Conservation (phyloP, 1,140 invertebrate species). For the Vanessa atalanta region DNA sequence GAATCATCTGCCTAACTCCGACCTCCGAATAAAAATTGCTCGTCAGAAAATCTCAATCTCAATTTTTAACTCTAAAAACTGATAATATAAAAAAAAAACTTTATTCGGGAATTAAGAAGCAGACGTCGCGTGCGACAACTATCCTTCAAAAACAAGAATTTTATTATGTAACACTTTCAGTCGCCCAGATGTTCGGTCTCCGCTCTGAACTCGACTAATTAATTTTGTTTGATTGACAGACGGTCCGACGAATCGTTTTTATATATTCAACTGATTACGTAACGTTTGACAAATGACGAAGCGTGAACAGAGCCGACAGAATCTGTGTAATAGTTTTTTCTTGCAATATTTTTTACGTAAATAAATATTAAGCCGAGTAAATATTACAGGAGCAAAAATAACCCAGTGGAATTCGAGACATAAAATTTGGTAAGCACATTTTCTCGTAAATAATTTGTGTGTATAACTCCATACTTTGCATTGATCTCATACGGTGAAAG, state of each 20-base stretch:
- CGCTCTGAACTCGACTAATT: conserved; percentile 23
- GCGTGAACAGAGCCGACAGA: background rate
- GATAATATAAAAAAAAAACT: background rate
- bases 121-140: background rate
- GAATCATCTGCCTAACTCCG: too few species aligned
- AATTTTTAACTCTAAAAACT: too few species aligned
- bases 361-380: too few species aligned
- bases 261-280: conserved; percentile 16
- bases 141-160: background rate
- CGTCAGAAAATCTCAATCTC: too few species aligned
- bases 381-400: too few species aligned
- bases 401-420: too few species aligned
- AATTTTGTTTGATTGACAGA: conserved; percentile 26
- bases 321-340: background rate
- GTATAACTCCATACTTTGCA: too few species aligned
- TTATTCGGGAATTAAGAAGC: background rate
- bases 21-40: too few species aligned
- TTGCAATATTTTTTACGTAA: background rate
- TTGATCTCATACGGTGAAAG: too few species aligned
- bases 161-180: conserved; percentile 20
- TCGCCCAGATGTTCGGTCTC: conserved; percentile 17
- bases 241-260: conserved; percentile 18
- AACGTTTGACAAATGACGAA: conserved; percentile 7
- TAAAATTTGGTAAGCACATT: too few species aligned
- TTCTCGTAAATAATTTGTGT: too few species aligned